phyloP scores from a whole-genome alignment of 2,888 invertebrate genomes.

The Xylophagus ater region DNA sequence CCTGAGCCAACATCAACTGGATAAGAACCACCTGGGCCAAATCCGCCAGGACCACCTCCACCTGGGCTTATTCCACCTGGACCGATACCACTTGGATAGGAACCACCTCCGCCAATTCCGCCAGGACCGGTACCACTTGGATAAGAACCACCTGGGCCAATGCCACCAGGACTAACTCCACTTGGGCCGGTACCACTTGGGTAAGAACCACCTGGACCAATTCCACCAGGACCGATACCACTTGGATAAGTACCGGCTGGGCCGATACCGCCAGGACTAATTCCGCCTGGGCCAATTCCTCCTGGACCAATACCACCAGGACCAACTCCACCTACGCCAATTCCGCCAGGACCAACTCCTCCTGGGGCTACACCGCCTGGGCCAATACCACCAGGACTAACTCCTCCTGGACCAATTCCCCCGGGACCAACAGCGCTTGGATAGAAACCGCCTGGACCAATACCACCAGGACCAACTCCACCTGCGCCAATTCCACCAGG shows the following conservation, averaged over 20 bases:
- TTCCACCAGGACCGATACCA: constrained; percentile 10
- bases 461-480: constrained; percentile 7
- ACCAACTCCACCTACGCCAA: constrained; percentile 8
- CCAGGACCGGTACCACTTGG: constrained; percentile 10
- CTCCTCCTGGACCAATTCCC: constrained; percentile 10
- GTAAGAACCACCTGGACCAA: constrained; percentile 10
- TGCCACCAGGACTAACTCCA: constrained; percentile 8
- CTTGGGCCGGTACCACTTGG: constrained; percentile 12
- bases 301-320: constrained; percentile 13
- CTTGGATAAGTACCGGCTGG: constrained; percentile 6
- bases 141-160: constrained; percentile 5
- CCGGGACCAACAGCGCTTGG: constrained; percentile 6
- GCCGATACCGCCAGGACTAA: background rate
- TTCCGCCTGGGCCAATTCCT: constrained; percentile 5
- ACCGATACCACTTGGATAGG: background rate
- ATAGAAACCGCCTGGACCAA: background rate
- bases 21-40: constrained; percentile 11
- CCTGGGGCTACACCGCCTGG: constrained; percentile 12
- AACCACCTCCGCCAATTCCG: constrained; percentile 9
- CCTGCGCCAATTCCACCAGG: constrained; percentile 5
- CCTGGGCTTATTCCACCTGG: constrained; percentile 10
- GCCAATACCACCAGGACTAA: constrained; percentile 10
- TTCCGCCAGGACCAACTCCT: constrained; percentile 8
- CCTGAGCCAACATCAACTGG: constrained; percentile 7
- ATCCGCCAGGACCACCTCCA: background rate